Evolutionary conservation across 2,888 invertebrate genomes (phyloP).

Genomic region (Seladonia tumulorum): DNA sequence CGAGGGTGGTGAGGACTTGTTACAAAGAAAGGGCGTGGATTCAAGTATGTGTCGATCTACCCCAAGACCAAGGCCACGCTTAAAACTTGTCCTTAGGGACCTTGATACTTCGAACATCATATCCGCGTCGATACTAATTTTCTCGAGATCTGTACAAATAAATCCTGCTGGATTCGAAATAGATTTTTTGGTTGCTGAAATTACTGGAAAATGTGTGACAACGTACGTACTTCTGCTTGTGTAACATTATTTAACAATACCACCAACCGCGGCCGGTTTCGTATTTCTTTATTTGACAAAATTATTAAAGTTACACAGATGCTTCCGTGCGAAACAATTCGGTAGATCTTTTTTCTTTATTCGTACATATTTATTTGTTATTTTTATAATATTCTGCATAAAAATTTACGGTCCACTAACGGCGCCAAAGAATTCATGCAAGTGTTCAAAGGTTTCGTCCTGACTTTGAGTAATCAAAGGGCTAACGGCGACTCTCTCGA

Average conservation of each 20-base stretch:
- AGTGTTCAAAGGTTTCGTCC: background rate
- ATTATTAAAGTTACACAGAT: too few relatives aligned
- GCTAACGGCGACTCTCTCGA: background rate
- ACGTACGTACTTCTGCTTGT: background rate
- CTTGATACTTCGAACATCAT: conserved; percentile 3
- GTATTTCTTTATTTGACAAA: too few relatives aligned
- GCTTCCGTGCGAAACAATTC: too few relatives aligned
- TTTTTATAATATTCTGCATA: background rate
- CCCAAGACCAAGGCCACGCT: conserved; percentile 47
- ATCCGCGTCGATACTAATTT: background rate
- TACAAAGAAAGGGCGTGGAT: conserved; percentile 30
- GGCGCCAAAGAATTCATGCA: background rate
- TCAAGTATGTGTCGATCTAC: conserved; percentile 38
- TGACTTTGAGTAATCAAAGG: background rate
- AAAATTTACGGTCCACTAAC: background rate
- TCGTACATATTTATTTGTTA: background rate
- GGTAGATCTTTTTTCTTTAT: too few relatives aligned
- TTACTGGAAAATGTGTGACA: too few relatives aligned
- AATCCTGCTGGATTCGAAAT: background rate
- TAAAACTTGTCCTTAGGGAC: conserved; percentile 12
- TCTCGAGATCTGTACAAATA: background rate
- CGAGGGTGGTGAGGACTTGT: conserved; percentile 33
- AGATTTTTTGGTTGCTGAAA: too few relatives aligned
- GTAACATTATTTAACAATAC: too few relatives aligned
- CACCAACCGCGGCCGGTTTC: too few relatives aligned